A percentile compares a stretch with the other conserved stretches of the same genome.
phyloP scores from a whole-genome alignment of 2,797 vertebrate genomes.

The Leucoraja ocellata region DNA sequence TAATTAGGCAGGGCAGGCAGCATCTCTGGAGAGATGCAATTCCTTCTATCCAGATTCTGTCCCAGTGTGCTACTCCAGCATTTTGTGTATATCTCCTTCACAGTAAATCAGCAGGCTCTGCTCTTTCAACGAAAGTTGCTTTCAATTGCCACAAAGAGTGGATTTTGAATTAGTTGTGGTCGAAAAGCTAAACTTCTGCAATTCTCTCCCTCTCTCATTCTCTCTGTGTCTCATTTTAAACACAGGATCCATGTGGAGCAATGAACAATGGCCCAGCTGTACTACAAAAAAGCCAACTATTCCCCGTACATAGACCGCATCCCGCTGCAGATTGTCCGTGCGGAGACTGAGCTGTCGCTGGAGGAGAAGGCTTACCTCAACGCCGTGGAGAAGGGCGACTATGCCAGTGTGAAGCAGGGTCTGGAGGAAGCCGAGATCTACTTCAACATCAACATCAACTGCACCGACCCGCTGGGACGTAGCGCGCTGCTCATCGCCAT shows the following conservation, averaged over 20 bases:
- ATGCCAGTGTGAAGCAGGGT: slow-evolving; percentile 84
- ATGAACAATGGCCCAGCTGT: slow-evolving; percentile 76
- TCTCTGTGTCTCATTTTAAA: background rate
- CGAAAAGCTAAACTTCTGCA: background rate
- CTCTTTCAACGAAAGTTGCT: background rate
- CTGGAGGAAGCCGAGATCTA: slow-evolving; percentile 88
- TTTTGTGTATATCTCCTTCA: background rate
- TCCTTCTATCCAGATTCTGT: too few species aligned
- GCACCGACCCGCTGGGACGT: slow-evolving; percentile 88
- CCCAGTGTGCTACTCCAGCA: too few species aligned
- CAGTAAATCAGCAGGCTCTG: background rate
- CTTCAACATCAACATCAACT: slow-evolving; percentile 95
- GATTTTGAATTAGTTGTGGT: background rate
- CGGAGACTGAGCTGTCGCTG: slow-evolving; percentile 81
- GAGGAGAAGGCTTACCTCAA: slow-evolving; percentile 89
- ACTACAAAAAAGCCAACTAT: slow-evolving; percentile 92
- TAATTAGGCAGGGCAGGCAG: too few species aligned
- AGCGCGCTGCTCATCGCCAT: slow-evolving; percentile 90
- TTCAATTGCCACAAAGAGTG: background rate
- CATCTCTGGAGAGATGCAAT: too few species aligned
- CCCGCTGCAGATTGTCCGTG: slow-evolving; percentile 85
- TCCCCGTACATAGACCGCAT: slow-evolving; percentile 90
- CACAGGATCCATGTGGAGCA: slow-evolving; percentile 54
- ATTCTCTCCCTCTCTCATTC: background rate
- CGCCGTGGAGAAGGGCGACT: slow-evolving; percentile 91